Percentiles rank a stretch among this genome's conserved stretches.
Evolutionary conservation across 2,797 vertebrate species (phyloP).

Genomic region (Danio aesculapii): DNA sequence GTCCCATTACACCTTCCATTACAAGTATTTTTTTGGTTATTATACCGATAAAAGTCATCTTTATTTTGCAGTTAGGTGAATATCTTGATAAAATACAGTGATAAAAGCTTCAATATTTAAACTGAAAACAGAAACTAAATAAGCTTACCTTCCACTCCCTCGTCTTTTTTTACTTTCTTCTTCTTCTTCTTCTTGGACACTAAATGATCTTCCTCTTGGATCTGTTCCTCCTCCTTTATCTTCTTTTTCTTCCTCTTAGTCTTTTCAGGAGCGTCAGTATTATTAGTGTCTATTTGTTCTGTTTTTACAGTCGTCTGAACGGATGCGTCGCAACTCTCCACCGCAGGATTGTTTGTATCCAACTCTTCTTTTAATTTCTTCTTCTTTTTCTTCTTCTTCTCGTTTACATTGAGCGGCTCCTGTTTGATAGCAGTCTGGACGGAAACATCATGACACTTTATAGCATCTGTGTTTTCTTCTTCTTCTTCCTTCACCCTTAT

Average conservation of each 20-base stretch:
- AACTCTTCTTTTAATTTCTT: slow-evolving; percentile 1
- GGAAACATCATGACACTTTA: background rate
- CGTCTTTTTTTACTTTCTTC: slow-evolving; percentile 26
- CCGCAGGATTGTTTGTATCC: background rate
- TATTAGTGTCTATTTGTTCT: background rate
- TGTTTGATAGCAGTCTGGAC: background rate
- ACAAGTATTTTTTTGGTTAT: too few relatives aligned
- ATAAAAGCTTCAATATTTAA: too few relatives aligned
- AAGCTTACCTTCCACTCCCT: too few relatives aligned
- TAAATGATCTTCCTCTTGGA: background rate
- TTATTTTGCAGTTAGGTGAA: too few relatives aligned
- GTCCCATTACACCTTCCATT: too few relatives aligned
- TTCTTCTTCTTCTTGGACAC: slow-evolving; percentile 32
- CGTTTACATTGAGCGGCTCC: background rate
- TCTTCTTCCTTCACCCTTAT: background rate
- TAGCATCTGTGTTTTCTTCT: too few relatives aligned
- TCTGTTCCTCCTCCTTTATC: background rate
- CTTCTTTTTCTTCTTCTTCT: slow-evolving; percentile 8
- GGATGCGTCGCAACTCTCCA: background rate
- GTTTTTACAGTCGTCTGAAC: slow-evolving; percentile 3
- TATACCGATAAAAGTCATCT: too few relatives aligned
- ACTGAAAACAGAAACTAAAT: too few relatives aligned
- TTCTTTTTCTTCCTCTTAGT: slow-evolving; percentile 42
- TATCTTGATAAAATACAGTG: too few relatives aligned
- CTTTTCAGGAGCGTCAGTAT: slow-evolving; percentile 17